These are phyloP conservation scores for Hirundichthys speculiger DNA, from an alignment of 2,113 vertebrate species.

Conservation along the genomic window DNA sequence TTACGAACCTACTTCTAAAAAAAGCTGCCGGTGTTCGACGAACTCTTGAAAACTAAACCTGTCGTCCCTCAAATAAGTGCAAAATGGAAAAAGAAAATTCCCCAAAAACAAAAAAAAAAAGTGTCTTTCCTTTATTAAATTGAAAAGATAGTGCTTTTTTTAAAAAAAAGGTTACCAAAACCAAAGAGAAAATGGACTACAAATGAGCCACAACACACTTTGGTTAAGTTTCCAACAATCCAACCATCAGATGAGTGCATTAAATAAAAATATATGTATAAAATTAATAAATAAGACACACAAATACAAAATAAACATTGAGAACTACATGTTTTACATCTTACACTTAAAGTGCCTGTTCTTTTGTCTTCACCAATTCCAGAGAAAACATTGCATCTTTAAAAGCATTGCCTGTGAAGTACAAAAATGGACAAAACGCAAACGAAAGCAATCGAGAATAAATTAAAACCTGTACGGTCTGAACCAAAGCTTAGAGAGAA, in stretches of 20 bases:
- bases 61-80: constrained; percentile 88
- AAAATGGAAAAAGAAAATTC: constrained; percentile 93
- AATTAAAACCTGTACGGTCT: constrained; percentile 77
- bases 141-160: constrained; percentile 85
- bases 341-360: constrained; percentile 83
- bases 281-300: constrained; percentile 73
- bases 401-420: constrained; percentile 71
- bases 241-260: constrained; percentile 38
- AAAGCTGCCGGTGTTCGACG: constrained; percentile 89
- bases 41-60: constrained; percentile 80
- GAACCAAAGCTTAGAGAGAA: constrained; percentile 80
- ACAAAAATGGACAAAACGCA: constrained; percentile 48
- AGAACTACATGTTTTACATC: constrained; percentile 60
- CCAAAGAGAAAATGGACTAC: constrained; percentile 73
- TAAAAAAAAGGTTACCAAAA: constrained; percentile 48
- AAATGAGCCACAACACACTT: constrained; percentile 86
- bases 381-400: constrained; percentile 78
- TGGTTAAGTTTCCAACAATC: constrained; percentile 84
- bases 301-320: constrained; percentile 73
- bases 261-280: constrained; percentile 36
- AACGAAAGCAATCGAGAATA: constrained; percentile 58
- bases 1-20: constrained; percentile 88
- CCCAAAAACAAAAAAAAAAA: constrained; percentile 38
- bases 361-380: constrained; percentile 76
- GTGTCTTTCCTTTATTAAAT: constrained; percentile 24